Evolutionary conservation across 2,797 vertebrate species (phyloP).

Genomic region (Denticeps clupeoides): DNA sequence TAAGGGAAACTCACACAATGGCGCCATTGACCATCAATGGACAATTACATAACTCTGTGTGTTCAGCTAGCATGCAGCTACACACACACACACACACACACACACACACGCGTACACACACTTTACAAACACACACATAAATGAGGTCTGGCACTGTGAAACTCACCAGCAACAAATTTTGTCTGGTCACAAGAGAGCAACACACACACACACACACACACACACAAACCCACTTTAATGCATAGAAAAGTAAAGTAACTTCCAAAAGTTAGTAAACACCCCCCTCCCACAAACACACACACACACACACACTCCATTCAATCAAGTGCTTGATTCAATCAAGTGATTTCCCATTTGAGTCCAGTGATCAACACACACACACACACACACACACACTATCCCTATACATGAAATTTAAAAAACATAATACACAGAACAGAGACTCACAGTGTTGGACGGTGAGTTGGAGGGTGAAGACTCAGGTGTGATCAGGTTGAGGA

Average conservation of each 20-base stretch:
- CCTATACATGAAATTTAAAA: not conserved
- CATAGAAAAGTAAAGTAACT: too few species aligned
- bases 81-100: not conserved
- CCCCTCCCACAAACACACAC: too few species aligned
- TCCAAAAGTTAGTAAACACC: too few species aligned
- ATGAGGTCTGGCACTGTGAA: not conserved
- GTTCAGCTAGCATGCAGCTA: slow-evolving; percentile 10
- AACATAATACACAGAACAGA: not conserved
- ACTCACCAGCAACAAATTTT: not conserved
- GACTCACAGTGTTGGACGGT: slow-evolving; percentile 46
- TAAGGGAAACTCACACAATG: slow-evolving; percentile 22
- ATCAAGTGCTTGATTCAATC: too few species aligned
- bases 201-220: not conserved
- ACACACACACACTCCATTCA: slow-evolving; percentile 2
- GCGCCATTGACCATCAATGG: slow-evolving; percentile 24
- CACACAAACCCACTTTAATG: too few species aligned
- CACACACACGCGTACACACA: not conserved
- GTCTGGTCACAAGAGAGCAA: not conserved
- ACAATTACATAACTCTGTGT: slow-evolving; percentile 27
- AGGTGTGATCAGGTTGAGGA: slow-evolving; percentile 59
- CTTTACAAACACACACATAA: not conserved
- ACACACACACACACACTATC: slow-evolving; percentile 5
- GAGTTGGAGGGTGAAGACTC: slow-evolving; percentile 44
- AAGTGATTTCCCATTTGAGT: too few species aligned
- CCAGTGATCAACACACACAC: not conserved